Evolutionary conservation across 2,888 invertebrate species (phyloP).

Genomic region (Amblyteles armatorius): DNA sequence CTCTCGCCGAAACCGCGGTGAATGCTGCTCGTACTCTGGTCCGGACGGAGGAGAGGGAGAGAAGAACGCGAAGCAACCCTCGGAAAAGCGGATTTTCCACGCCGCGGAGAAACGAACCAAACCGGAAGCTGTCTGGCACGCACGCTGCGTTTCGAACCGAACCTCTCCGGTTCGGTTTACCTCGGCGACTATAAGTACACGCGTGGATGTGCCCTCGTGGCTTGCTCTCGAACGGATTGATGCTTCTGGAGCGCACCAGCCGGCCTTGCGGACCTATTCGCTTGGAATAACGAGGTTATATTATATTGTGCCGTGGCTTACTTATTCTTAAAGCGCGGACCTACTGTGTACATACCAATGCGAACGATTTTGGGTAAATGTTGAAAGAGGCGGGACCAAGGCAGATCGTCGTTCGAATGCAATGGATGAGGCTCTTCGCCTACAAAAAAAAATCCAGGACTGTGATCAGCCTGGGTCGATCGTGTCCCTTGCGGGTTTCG

Average conservation of each 20-base stretch:
- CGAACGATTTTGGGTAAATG: background rate
- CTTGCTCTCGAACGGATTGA: conserved; percentile 52
- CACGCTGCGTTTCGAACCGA: conserved; percentile 34
- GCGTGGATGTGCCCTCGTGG: conserved; percentile 27
- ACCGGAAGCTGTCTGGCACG: conserved; percentile 74
- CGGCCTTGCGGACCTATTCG: conserved; percentile 72
- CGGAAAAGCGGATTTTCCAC: conserved; percentile 68
- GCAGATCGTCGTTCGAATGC: background rate
- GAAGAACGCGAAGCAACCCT: conserved; percentile 33
- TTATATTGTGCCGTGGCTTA: conserved; percentile 64
- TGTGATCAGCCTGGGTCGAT: too few species aligned
- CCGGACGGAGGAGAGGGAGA: conserved; percentile 33
- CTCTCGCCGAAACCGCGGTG: conserved; percentile 11
- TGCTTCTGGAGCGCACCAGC: conserved; percentile 29
- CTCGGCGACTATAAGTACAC: background rate
- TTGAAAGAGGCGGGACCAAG: background rate
- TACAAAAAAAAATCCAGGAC: too few species aligned
- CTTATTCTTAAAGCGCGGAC: conserved; percentile 17
- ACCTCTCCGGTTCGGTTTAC: background rate
- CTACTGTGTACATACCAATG: background rate
- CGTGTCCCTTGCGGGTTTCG: too few species aligned
- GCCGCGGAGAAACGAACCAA: conserved; percentile 51
- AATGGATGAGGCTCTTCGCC: too few species aligned
- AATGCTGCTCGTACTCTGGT: conserved; percentile 15
- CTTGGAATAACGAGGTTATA: conserved; percentile 81